Evolutionary conservation across 1,140 invertebrate species (phyloP).

Genomic region (Stegodyphus dumicola): DNA sequence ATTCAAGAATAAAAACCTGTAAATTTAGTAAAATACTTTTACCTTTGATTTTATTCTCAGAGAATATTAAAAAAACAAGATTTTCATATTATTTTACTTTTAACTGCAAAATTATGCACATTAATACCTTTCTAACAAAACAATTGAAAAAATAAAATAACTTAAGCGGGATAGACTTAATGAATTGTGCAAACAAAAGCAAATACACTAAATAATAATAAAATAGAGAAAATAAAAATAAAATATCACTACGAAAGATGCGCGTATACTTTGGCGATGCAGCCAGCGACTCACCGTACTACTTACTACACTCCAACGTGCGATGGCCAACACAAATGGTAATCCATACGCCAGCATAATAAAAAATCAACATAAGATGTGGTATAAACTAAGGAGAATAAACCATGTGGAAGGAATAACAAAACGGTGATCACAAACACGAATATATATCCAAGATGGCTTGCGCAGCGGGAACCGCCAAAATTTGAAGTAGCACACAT

Average conservation of each 20-base stretch:
- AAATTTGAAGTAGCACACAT: slow-evolving; percentile 68
- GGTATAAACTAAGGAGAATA: slow-evolving; percentile 52
- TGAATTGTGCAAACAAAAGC: not conserved
- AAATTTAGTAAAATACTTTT: too few relatives aligned
- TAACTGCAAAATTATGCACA: too few relatives aligned
- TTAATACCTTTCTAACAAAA: too few relatives aligned
- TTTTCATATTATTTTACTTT: too few relatives aligned
- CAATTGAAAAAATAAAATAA: too few relatives aligned
- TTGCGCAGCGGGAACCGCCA: slow-evolving; percentile 44
- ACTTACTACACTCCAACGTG: slow-evolving; percentile 53
- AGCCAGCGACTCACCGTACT: slow-evolving; percentile 20
- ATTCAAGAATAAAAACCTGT: too few relatives aligned
- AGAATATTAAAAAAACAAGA: too few relatives aligned
- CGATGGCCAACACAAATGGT: slow-evolving; percentile 36
- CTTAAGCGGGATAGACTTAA: too few relatives aligned
- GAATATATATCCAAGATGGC: slow-evolving; percentile 15
- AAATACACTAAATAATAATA: too few relatives aligned
- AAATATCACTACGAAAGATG: too few relatives aligned
- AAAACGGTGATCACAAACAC: slow-evolving; percentile 46
- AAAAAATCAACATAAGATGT: slow-evolving; percentile 43
- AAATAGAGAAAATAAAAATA: too few relatives aligned
- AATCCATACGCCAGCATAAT: slow-evolving; percentile 47
- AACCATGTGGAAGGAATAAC: slow-evolving; percentile 27
- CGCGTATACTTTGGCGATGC: not conserved
- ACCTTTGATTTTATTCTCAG: too few relatives aligned